phyloP scores from a whole-genome alignment of 2,113 vertebrate species.

The Gracilinanus agilis region DNA sequence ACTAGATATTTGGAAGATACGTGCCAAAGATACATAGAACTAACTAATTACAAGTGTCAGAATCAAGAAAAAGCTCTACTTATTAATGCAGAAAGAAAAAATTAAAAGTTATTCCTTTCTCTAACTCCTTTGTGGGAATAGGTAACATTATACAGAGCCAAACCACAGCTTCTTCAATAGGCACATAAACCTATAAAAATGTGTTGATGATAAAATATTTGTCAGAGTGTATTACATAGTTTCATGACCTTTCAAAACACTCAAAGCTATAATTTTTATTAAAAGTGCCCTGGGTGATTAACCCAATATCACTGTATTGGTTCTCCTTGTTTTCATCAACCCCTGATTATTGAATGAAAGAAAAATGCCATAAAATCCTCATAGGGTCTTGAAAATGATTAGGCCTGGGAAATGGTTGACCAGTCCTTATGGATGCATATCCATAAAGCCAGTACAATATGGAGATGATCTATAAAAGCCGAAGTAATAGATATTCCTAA shows the following conservation, averaged over 20 bases:
- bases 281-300: slow-evolving; percentile 1
- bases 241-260: not conserved
- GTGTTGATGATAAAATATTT: slow-evolving; percentile 4
- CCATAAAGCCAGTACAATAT: not conserved
- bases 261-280: slow-evolving; percentile 12
- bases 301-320: not conserved
- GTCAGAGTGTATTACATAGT: not conserved
- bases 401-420: not conserved
- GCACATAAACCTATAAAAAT: not conserved
- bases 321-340: slow-evolving; percentile 25
- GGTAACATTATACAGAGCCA: slow-evolving; percentile 9
- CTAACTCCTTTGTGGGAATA: not conserved
- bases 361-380: not conserved
- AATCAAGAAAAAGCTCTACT: slow-evolving; percentile 35
- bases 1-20: not conserved
- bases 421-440: not conserved
- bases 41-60: slow-evolving; percentile 58
- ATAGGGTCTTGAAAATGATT: not conserved
- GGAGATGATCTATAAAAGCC: not conserved
- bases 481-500: not conserved
- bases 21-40: slow-evolving; percentile 52
- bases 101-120: slow-evolving; percentile 26
- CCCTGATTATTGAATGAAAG: slow-evolving; percentile 19
- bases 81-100: slow-evolving; percentile 52
- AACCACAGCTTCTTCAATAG: not conserved